Conservation (phyloP, 2,888 invertebrate species). For the Adela reaumurella region DNA sequence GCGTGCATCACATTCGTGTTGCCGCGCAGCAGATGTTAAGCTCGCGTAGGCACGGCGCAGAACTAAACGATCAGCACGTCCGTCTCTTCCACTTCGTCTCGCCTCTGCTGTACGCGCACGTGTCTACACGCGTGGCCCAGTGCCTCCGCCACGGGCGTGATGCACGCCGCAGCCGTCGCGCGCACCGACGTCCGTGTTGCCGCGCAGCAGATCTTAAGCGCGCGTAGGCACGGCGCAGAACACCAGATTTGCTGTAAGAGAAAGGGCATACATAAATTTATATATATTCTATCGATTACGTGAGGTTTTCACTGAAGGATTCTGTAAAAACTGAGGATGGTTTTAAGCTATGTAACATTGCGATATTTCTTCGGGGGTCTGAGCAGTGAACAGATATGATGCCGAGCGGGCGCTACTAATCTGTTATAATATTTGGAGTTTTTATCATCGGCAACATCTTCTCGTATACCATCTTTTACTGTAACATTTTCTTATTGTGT, state of each 20-base stretch:
- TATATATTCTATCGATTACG: too few relatives aligned
- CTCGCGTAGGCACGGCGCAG: conserved; percentile 61
- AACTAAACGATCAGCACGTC: conserved; percentile 33
- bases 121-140: conserved; percentile 60
- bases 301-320: too few relatives aligned
- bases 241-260: conserved; percentile 68
- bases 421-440: too few relatives aligned
- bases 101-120: conserved; percentile 54
- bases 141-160: conserved; percentile 62
- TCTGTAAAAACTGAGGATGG: too few relatives aligned
- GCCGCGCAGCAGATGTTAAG: conserved; percentile 66
- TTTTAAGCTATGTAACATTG: too few relatives aligned
- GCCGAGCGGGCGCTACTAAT: too few relatives aligned
- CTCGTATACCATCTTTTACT: too few relatives aligned
- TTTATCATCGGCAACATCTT: too few relatives aligned
- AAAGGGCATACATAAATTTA: background rate
- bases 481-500: too few relatives aligned
- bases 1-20: conserved; percentile 51
- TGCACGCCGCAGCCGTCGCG: conserved; percentile 56
- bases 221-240: conserved; percentile 62
- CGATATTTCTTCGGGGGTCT: too few relatives aligned
- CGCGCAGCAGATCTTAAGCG: conserved; percentile 64
- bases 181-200: conserved; percentile 56
- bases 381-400: too few relatives aligned
- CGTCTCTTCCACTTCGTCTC: conserved; percentile 48